Evolutionary conservation across 2,113 vertebrate species (phyloP).

Genomic region (Heterocephalus glaber): DNA sequence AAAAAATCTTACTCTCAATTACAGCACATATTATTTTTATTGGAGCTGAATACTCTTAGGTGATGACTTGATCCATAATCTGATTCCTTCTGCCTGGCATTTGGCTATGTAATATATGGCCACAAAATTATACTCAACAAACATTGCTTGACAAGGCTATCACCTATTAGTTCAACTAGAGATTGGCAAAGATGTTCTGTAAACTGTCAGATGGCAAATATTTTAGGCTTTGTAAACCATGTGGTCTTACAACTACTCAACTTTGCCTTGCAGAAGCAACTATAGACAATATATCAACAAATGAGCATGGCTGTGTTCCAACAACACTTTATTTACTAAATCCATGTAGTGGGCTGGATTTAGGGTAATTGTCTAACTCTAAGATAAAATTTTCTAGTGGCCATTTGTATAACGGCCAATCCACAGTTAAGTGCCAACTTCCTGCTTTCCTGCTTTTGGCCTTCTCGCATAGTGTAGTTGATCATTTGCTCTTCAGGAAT

Average conservation of each 20-base stretch:
- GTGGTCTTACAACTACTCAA: not conserved
- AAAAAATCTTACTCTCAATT: not conserved
- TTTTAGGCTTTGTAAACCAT: not conserved
- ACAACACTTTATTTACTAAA: not conserved
- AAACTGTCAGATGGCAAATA: not conserved
- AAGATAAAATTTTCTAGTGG: not conserved
- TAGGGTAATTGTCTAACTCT: not conserved
- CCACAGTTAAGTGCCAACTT: not conserved
- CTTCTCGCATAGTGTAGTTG: not conserved
- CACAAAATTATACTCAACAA: not conserved
- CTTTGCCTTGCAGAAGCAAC: not conserved
- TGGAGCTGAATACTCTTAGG: not conserved
- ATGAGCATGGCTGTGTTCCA: not conserved
- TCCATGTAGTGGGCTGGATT: not conserved
- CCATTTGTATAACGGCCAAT: not conserved
- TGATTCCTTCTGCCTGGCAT: not conserved
- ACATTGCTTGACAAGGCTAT: not conserved
- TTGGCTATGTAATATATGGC: not conserved
- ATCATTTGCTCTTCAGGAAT: not conserved
- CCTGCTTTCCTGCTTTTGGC: not conserved
- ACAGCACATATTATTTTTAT: not conserved
- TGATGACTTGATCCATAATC: not conserved
- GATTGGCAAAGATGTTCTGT: not conserved
- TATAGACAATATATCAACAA: not conserved
- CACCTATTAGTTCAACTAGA: not conserved